A percentile compares a stretch with the other conserved stretches of the same genome.
Conservation (phyloP, 2,113 vertebrate genomes). For the Sphyrna mokarran region DNA sequence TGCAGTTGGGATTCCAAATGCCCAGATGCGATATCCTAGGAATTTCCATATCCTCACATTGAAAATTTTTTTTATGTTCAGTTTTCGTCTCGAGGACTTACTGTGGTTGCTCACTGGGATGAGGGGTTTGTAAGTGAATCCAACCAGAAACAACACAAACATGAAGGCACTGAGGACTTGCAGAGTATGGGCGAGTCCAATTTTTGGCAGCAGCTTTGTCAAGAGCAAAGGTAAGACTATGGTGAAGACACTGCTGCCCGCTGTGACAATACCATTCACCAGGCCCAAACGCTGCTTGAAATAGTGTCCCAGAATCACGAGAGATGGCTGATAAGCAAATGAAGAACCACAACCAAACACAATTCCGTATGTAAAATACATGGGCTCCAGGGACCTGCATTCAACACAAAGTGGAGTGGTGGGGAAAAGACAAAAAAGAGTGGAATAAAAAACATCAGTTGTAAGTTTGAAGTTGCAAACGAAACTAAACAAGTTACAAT, state of each 20-base stretch:
- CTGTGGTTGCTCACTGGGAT: constrained; percentile 48
- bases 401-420: constrained; percentile 33
- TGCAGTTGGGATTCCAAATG: constrained; percentile 79
- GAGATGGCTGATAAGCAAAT: constrained; percentile 89
- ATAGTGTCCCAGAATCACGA: constrained; percentile 92
- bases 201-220: constrained; percentile 49
- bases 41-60: constrained; percentile 84
- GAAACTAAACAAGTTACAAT: background rate
- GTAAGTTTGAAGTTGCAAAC: background rate
- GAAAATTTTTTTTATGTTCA: constrained; percentile 63
- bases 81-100: constrained; percentile 47
- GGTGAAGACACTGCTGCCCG: constrained; percentile 89
- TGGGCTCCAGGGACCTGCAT: constrained; percentile 70
- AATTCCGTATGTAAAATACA: constrained; percentile 92
- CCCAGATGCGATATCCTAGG: constrained; percentile 83
- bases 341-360: constrained; percentile 92
- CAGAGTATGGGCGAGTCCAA: constrained; percentile 67
- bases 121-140: constrained; percentile 81
- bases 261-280: constrained; percentile 92
- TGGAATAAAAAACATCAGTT: background rate
- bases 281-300: constrained; percentile 91
- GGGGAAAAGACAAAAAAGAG: background rate
- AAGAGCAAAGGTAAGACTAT: constrained; percentile 75
- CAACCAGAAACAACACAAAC: constrained; percentile 79
- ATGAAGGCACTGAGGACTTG: constrained; percentile 73